phyloP scores from a whole-genome alignment of 2,888 invertebrate species.

The Orchestes rusci region DNA sequence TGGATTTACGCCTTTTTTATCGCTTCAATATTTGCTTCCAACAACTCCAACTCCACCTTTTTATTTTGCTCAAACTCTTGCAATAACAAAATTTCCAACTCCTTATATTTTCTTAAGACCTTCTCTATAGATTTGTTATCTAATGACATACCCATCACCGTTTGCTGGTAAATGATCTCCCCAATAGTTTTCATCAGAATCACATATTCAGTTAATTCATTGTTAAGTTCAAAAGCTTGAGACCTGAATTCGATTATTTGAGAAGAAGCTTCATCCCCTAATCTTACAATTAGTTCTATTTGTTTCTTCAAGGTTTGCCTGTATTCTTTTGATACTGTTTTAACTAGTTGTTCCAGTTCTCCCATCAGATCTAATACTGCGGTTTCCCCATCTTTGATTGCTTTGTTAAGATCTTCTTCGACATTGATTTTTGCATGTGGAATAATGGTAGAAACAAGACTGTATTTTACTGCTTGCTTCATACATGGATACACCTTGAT shows the following conservation, averaged over 20 bases:
- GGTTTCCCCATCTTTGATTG: slow-evolving; percentile 34
- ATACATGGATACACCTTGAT: not conserved
- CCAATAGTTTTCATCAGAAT: slow-evolving; percentile 37
- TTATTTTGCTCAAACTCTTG: slow-evolving; percentile 36
- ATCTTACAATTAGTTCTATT: slow-evolving; percentile 36
- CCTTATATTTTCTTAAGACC: slow-evolving; percentile 28
- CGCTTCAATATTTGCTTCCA: slow-evolving; percentile 26
- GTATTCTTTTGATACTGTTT: slow-evolving; percentile 37
- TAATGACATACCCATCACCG: slow-evolving; percentile 23
- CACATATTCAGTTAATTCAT: slow-evolving; percentile 37
- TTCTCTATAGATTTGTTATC: slow-evolving; percentile 18
- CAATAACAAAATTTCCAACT: slow-evolving; percentile 33
- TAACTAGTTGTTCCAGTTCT: slow-evolving; percentile 35
- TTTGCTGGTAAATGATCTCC: slow-evolving; percentile 34
- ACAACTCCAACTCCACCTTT: slow-evolving; percentile 35
- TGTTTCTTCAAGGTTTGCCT: slow-evolving; percentile 37
- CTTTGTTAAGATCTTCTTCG: slow-evolving; percentile 29
- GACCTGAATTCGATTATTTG: slow-evolving; percentile 36
- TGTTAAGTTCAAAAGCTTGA: slow-evolving; percentile 34
- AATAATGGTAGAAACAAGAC: slow-evolving; percentile 4
- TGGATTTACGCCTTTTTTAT: too few species aligned
- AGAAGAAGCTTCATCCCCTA: slow-evolving; percentile 37
- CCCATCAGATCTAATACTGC: slow-evolving; percentile 37
- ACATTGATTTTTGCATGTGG: slow-evolving; percentile 17
- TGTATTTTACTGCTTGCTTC: too few species aligned